Conservation (phyloP, 2,888 invertebrate genomes). For the Steinernema hermaphroditum region DNA sequence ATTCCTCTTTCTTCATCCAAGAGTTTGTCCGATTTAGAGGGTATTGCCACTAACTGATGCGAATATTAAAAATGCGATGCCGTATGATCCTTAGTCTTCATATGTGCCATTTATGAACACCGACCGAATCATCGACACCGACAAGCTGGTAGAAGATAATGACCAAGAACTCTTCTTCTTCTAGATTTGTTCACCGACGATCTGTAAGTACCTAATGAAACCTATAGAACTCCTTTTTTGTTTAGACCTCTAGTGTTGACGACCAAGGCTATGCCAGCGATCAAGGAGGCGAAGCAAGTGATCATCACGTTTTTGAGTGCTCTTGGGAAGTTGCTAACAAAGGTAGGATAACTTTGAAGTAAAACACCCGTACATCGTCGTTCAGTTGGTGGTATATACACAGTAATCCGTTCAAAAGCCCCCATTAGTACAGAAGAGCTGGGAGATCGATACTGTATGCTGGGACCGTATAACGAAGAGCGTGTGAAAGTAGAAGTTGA, state of each 20-base stretch:
- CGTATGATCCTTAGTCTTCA: too few relatives aligned
- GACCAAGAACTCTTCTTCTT: conserved; percentile 18
- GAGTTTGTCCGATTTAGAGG: too few relatives aligned
- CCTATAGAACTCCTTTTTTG: neutral
- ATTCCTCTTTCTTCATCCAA: too few relatives aligned
- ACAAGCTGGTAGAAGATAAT: too few relatives aligned
- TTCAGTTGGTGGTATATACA: conserved; percentile 99
- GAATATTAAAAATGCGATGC: too few relatives aligned
- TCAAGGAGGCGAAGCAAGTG: conserved; percentile 82
- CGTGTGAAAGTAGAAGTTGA: conserved; percentile 94
- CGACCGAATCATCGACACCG: too few relatives aligned
- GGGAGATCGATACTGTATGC: conserved; percentile 92
- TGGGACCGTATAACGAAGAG: conserved; percentile 91
- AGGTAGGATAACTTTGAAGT: conserved; percentile 72
- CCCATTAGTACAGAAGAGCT: conserved; percentile 93
- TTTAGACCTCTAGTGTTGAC: neutral
- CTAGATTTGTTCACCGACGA: neutral
- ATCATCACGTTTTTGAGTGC: conserved; percentile 93
- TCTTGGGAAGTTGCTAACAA: conserved; percentile 99
- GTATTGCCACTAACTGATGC: too few relatives aligned
- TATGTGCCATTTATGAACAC: too few relatives aligned
- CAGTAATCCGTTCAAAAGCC: conserved; percentile 95
- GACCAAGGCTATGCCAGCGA: conserved; percentile 72
- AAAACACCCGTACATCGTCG: too few relatives aligned
- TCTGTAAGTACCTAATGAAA: too few relatives aligned